Conservation (phyloP, 2,113 vertebrate species). For the Progne subis region DNA sequence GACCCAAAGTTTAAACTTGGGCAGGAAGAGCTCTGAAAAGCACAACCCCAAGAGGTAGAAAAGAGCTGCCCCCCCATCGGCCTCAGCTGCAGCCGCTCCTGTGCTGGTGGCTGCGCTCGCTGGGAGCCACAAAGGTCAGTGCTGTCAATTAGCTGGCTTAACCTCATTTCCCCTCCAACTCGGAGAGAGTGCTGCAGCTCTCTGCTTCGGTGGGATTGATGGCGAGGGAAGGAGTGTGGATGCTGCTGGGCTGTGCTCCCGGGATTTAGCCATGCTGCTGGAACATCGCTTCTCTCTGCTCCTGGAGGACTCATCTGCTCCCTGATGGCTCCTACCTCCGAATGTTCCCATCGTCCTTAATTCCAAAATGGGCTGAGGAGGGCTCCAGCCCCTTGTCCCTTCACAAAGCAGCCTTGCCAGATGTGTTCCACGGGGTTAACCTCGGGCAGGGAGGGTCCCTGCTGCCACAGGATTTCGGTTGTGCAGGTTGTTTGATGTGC, state of each 20-base stretch:
- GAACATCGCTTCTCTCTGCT: not conserved
- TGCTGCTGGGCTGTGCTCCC: not conserved
- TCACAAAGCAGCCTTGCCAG: not conserved
- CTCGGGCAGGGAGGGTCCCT: not conserved
- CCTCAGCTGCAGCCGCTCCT: constrained; percentile 32
- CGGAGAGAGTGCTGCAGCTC: not conserved
- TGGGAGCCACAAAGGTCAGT: constrained; percentile 39
- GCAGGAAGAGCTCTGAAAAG: not conserved
- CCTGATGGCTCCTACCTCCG: not conserved
- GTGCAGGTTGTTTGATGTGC: not conserved
- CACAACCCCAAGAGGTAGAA: not conserved
- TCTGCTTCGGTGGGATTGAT: not conserved
- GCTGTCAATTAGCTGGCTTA: constrained; percentile 61
- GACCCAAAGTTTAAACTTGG: not conserved
- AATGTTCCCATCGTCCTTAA: not conserved
- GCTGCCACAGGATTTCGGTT: not conserved
- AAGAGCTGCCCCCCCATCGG: not conserved
- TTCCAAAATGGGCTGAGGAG: not conserved
- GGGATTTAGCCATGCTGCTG: not conserved
- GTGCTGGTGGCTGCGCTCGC: constrained; percentile 33
- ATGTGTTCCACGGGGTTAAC: not conserved
- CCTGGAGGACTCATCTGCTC: not conserved
- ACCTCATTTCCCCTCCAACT: constrained; percentile 44
- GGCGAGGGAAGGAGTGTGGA: not conserved
- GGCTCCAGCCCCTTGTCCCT: not conserved